Evolutionary conservation across 2,888 invertebrate species (phyloP).

Genomic region (Serrognathus titanus): DNA sequence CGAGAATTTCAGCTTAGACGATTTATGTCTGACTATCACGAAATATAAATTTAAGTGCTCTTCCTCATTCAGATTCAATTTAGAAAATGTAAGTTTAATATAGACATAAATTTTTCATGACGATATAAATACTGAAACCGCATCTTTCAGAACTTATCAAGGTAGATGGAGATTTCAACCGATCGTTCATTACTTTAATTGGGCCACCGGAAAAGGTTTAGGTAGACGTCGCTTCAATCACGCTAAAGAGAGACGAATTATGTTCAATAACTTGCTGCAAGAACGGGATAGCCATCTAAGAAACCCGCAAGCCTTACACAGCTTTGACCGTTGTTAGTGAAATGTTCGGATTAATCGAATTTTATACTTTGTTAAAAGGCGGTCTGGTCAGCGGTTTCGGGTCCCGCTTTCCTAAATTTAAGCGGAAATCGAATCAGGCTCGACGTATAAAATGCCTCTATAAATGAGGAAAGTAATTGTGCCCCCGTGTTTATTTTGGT

Average conservation of each 20-base stretch:
- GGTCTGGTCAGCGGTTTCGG: slow-evolving; percentile 26
- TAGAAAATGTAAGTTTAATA: slow-evolving; percentile 8
- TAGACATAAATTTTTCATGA: slow-evolving; percentile 7
- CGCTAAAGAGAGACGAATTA: slow-evolving; percentile 17
- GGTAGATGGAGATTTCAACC: not conserved
- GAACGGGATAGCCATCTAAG: slow-evolving; percentile 19
- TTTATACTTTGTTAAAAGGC: slow-evolving; percentile 41
- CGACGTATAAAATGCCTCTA: not conserved
- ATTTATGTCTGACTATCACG: not conserved
- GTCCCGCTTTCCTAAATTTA: slow-evolving; percentile 1
- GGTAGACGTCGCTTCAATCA: slow-evolving; percentile 11
- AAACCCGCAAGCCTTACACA: slow-evolving; percentile 39
- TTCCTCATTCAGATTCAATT: slow-evolving; percentile 11
- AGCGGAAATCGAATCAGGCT: slow-evolving; percentile 3
- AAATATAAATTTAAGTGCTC: slow-evolving; percentile 2
- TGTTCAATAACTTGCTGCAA: slow-evolving; percentile 4
- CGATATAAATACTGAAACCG: not conserved
- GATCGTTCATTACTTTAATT: slow-evolving; percentile 40
- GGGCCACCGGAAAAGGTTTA: slow-evolving; percentile 39
- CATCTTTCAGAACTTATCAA: not conserved
- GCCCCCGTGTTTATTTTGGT: not conserved
- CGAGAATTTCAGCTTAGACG: not conserved
- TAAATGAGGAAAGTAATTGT: slow-evolving; percentile 2
- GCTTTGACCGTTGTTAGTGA: slow-evolving; percentile 33
- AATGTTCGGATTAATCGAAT: slow-evolving; percentile 43